A percentile compares a stretch with the other conserved stretches of the same genome.
These are phyloP conservation scores for Delphinus delphis DNA, from an alignment of 2,113 vertebrate species.

Conservation along the genomic window DNA sequence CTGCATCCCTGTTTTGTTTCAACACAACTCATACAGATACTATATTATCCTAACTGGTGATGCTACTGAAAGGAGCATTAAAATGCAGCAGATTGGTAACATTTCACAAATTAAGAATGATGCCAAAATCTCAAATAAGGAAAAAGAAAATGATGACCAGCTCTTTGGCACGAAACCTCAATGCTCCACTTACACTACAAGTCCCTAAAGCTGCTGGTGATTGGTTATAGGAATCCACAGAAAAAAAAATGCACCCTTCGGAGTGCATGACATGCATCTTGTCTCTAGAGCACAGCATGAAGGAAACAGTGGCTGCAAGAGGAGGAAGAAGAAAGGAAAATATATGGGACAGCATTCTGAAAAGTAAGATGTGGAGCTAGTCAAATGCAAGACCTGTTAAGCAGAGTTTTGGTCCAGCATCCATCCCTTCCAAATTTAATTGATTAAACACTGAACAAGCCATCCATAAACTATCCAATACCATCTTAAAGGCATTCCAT, in stretches of 20 bases:
- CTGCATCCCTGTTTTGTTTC: not conserved
- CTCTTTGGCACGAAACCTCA: slow-evolving; percentile 45
- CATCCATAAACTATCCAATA: slow-evolving; percentile 55
- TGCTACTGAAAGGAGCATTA: not conserved
- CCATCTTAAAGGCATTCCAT: slow-evolving; percentile 48
- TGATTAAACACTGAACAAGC: not conserved
- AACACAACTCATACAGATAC: not conserved
- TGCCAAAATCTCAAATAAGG: slow-evolving; percentile 13
- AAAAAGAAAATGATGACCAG: not conserved
- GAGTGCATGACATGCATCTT: slow-evolving; percentile 50
- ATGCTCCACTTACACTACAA: slow-evolving; percentile 33
- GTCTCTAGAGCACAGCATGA: slow-evolving; percentile 32
- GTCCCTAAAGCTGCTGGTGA: slow-evolving; percentile 60
- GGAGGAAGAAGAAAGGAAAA: slow-evolving; percentile 14
- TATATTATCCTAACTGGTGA: not conserved
- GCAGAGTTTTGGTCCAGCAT: slow-evolving; percentile 1
- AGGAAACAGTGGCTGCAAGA: slow-evolving; percentile 31
- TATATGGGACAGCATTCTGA: not conserved
- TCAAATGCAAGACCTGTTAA: not conserved
- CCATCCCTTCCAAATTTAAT: slow-evolving; percentile 35
- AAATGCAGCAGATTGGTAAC: slow-evolving; percentile 26
- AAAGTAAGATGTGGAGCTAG: not conserved
- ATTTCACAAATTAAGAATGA: slow-evolving; percentile 51
- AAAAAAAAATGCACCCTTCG: not conserved
- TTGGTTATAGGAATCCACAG: slow-evolving; percentile 42